Conservation (phyloP, 2,113 vertebrate genomes). For the Rhynchomys soricoides region DNA sequence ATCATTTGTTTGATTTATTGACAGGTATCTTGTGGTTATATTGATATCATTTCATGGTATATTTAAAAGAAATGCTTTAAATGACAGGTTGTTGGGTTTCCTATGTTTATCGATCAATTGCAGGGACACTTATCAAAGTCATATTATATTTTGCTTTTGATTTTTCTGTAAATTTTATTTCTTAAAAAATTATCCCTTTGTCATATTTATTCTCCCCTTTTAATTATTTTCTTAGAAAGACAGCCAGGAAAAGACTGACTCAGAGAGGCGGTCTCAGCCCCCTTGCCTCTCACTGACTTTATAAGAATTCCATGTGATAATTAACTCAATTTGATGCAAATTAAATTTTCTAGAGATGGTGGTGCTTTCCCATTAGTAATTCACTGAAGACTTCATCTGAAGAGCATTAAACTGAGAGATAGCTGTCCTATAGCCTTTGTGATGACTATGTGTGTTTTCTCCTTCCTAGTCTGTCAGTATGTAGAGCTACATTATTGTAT, state of each 20-base stretch:
- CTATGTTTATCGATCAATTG: not conserved
- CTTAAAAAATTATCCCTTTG: not conserved
- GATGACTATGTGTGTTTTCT: not conserved
- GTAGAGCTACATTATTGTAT: not conserved
- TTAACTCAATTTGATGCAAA: not conserved
- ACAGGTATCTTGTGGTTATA: not conserved
- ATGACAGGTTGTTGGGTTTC: not conserved
- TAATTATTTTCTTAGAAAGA: not conserved
- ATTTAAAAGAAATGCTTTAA: not conserved
- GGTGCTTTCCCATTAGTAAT: not conserved
- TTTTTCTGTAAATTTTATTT: not conserved
- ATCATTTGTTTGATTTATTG: not conserved
- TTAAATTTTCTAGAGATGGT: not conserved
- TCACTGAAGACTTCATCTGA: constrained; percentile 1
- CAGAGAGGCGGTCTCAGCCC: not conserved
- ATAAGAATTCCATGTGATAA: not conserved
- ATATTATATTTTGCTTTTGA: not conserved
- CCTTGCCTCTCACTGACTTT: not conserved
- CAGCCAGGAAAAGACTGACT: not conserved
- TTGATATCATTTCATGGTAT: not conserved
- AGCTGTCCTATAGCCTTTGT: not conserved
- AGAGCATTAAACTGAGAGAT: not conserved
- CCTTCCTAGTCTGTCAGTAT: not conserved
- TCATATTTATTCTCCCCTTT: not conserved
- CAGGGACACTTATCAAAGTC: not conserved